Conservation (phyloP, 2,797 vertebrate genomes). For the Gallinago solitaria region DNA sequence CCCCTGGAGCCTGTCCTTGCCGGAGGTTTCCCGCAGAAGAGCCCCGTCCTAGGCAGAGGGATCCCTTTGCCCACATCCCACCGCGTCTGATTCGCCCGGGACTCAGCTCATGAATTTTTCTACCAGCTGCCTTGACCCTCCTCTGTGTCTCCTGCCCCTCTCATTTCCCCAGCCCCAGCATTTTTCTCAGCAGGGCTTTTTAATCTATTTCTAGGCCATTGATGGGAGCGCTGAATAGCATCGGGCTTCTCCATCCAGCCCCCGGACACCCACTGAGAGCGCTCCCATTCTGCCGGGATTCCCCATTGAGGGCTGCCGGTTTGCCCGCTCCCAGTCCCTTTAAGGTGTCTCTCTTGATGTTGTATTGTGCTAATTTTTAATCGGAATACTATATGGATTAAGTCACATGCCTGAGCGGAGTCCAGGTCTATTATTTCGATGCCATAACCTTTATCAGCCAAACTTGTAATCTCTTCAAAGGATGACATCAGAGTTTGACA, state of each 20-base stretch:
- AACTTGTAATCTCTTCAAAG: conserved; percentile 73
- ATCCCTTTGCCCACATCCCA: neutral
- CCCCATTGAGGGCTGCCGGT: conserved; percentile 47
- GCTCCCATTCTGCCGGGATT: conserved; percentile 55
- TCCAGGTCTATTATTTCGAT: conserved; percentile 60
- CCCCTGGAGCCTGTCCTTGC: accelerated
- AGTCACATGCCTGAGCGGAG: conserved; percentile 60
- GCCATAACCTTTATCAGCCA: conserved; percentile 63
- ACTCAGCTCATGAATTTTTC: conserved; percentile 40
- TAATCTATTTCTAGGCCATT: conserved; percentile 68
- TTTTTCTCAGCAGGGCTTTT: conserved; percentile 66
- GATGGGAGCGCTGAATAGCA: conserved; percentile 55
- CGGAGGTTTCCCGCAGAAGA: neutral
- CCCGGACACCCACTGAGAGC: conserved; percentile 35
- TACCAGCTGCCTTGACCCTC: conserved; percentile 61
- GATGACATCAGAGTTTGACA: conserved; percentile 68
- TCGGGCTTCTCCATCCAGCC: conserved; percentile 36
- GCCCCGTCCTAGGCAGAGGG: neutral
- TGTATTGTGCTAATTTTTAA: conserved; percentile 66
- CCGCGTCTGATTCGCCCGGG: neutral
- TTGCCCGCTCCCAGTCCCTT: conserved; percentile 56
- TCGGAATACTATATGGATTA: conserved; percentile 63
- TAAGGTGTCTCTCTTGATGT: conserved; percentile 62
- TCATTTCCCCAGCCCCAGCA: neutral
- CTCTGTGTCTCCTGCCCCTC: conserved; percentile 49